These are phyloP conservation scores for Oryzias curvinotus DNA, from an alignment of 2,113 vertebrate species.

Conservation along the genomic window DNA sequence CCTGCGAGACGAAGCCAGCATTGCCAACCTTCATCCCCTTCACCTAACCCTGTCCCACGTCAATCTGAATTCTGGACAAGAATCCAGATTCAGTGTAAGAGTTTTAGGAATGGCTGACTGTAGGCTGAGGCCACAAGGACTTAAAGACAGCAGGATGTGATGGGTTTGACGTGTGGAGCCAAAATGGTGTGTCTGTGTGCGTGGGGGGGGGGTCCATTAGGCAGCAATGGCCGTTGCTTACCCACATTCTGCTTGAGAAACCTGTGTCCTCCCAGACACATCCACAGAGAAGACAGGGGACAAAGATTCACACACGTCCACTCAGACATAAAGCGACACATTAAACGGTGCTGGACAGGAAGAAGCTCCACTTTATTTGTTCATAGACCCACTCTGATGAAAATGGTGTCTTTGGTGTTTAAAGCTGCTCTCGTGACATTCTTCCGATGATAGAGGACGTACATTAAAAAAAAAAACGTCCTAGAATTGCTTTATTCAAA, in stretches of 20 bases:
- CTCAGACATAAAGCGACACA: too few species aligned
- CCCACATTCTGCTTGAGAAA: slow-evolving; percentile 9
- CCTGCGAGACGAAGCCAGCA: neutral
- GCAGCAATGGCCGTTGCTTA: slow-evolving; percentile 9
- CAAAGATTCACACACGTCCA: neutral
- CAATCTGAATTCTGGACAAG: slow-evolving; percentile 15
- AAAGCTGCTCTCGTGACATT: too few species aligned
- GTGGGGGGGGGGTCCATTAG: slow-evolving; percentile 15
- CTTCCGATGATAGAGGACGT: too few species aligned
- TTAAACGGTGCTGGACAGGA: too few species aligned
- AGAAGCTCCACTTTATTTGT: too few species aligned
- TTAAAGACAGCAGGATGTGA: slow-evolving; percentile 47
- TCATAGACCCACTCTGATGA: too few species aligned
- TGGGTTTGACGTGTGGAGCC: slow-evolving; percentile 35
- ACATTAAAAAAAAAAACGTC: too few species aligned
- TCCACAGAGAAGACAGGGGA: neutral
- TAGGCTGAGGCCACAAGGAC: slow-evolving; percentile 9
- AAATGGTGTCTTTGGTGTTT: too few species aligned
- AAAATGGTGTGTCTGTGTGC: too few species aligned
- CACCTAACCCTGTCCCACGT: neutral
- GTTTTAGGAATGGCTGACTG: slow-evolving; percentile 15
- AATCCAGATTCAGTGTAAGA: slow-evolving; percentile 37
- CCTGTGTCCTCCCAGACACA: slow-evolving; percentile 18
- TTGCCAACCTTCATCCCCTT: neutral
- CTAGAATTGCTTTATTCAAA: too few species aligned